A percentile compares a stretch with the other conserved stretches of the same genome.
These are phyloP conservation scores for Cosmia trapezina DNA, from an alignment of 2,888 invertebrate genomes.

Conservation along the genomic window DNA sequence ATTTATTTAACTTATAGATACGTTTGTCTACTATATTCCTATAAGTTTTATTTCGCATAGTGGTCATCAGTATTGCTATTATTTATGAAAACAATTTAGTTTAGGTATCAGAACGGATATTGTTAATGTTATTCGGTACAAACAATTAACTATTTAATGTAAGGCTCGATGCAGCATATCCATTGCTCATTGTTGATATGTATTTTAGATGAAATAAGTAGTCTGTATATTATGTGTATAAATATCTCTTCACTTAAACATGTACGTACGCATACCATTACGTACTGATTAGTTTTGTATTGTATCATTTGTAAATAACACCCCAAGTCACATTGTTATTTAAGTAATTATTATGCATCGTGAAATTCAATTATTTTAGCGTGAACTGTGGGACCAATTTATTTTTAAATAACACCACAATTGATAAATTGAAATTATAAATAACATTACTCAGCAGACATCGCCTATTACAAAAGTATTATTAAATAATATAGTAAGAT, in stretches of 20 bases:
- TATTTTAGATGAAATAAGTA: slow-evolving; percentile 59
- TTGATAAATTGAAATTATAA: slow-evolving; percentile 34
- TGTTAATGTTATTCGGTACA: slow-evolving; percentile 74
- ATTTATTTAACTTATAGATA: slow-evolving; percentile 61
- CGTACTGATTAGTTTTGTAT: slow-evolving; percentile 60
- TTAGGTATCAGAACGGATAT: slow-evolving; percentile 65
- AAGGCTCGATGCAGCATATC: slow-evolving; percentile 58
- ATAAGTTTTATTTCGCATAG: slow-evolving; percentile 64
- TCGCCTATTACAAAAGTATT: slow-evolving; percentile 58
- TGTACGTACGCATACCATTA: slow-evolving; percentile 48
- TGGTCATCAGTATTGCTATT: slow-evolving; percentile 77
- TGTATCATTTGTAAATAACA: slow-evolving; percentile 65
- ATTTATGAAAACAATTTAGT: slow-evolving; percentile 70
- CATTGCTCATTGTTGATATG: slow-evolving; percentile 66
- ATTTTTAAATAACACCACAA: slow-evolving; percentile 46
- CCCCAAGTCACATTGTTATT: slow-evolving; percentile 56
- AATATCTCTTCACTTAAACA: slow-evolving; percentile 48
- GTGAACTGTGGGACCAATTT: slow-evolving; percentile 63
- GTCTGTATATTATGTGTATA: slow-evolving; percentile 68
- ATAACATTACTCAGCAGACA: slow-evolving; percentile 34
- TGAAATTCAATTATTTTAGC: slow-evolving; percentile 46
- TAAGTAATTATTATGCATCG: slow-evolving; percentile 50
- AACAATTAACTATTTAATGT: slow-evolving; percentile 67
- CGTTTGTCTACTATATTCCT: slow-evolving; percentile 57
- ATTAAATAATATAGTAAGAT: slow-evolving; percentile 48